Percentiles rank a stretch among this genome's conserved stretches.
Evolutionary conservation across 2,113 vertebrate genomes (phyloP).

Genomic region (Xenopus borealis): DNA sequence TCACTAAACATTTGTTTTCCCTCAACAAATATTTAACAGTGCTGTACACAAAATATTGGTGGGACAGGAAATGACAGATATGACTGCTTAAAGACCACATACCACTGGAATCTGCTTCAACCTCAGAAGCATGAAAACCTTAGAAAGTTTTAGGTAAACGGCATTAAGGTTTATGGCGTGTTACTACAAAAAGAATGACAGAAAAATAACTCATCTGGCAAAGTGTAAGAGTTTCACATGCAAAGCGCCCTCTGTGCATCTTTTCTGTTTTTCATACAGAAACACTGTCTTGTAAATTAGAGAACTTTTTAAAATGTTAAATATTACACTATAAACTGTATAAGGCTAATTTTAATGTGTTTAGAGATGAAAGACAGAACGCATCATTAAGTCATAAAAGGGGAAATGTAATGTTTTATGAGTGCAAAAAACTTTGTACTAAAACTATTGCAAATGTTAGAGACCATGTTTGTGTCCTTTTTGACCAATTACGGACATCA

Average conservation of each 20-base stretch:
- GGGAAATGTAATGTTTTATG: too few species aligned
- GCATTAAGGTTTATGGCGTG: neutral
- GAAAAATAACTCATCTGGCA: neutral
- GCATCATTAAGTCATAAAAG: too few species aligned
- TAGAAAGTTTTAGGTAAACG: neutral
- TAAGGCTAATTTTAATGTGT: too few species aligned
- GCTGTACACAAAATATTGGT: neutral
- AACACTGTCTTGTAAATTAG: too few species aligned
- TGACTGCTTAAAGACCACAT: neutral
- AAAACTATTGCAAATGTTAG: too few species aligned
- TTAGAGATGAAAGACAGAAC: too few species aligned
- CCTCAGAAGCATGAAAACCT: slow-evolving; percentile 1
- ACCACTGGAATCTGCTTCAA: slow-evolving; percentile 3
- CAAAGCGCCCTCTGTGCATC: neutral
- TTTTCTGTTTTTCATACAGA: too few species aligned
- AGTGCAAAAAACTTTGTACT: too few species aligned
- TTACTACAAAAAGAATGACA: neutral
- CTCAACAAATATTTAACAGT: slow-evolving; percentile 9
- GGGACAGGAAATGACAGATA: slow-evolving; percentile 9
- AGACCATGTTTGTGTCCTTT: too few species aligned
- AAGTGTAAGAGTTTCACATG: neutral
- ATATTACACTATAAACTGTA: too few species aligned
- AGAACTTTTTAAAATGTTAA: too few species aligned
- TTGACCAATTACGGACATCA: too few species aligned
- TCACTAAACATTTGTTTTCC: slow-evolving; percentile 3